Evolutionary conservation across 2,888 invertebrate species (phyloP).

Genomic region (Tetragonula carbonaria): DNA sequence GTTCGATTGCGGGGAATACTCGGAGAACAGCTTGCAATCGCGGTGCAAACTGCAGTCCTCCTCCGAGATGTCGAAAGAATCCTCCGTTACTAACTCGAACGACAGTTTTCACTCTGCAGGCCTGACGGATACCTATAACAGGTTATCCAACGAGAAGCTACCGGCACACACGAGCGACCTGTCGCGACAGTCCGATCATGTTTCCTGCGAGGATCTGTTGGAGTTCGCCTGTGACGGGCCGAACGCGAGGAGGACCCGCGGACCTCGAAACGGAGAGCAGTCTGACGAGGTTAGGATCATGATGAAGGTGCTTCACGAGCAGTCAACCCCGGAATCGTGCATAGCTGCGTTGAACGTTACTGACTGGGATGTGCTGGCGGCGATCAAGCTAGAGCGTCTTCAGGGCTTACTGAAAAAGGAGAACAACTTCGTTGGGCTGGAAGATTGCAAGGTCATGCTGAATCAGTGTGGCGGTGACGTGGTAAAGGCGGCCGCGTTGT

Average conservation of each 20-base stretch:
- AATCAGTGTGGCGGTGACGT: constrained; percentile 81
- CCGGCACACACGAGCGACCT: constrained; percentile 69
- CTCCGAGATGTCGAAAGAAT: constrained; percentile 46
- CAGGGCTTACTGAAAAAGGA: constrained; percentile 83
- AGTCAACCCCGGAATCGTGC: constrained; percentile 89
- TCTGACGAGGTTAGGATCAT: constrained; percentile 97
- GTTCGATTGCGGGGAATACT: constrained; percentile 53
- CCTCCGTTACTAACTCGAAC: constrained; percentile 35
- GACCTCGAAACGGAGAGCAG: constrained; percentile 90
- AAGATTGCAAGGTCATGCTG: constrained; percentile 81
- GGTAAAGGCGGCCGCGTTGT: constrained; percentile 81
- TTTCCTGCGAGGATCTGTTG: constrained; percentile 95
- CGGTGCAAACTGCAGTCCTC: constrained; percentile 30
- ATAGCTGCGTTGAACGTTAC: constrained; percentile 92
- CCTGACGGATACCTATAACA: constrained; percentile 34
- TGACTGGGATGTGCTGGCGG: constrained; percentile 95
- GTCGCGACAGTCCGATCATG: constrained; percentile 88
- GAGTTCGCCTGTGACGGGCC: constrained; percentile 95
- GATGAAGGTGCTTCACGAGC: constrained; percentile 90
- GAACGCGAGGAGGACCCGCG: constrained; percentile 88
- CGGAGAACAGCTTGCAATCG: constrained; percentile 26
- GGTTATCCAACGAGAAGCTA: constrained; percentile 49
- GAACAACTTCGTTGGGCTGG: constrained; percentile 80
- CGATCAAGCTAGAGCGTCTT: constrained; percentile 92
- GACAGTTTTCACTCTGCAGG: constrained; percentile 46